Evolutionary conservation across 2,113 vertebrate species (phyloP), one percentile per base, ranked within the genome.

Genomic region (Philantomba maxwellii): DNA sequence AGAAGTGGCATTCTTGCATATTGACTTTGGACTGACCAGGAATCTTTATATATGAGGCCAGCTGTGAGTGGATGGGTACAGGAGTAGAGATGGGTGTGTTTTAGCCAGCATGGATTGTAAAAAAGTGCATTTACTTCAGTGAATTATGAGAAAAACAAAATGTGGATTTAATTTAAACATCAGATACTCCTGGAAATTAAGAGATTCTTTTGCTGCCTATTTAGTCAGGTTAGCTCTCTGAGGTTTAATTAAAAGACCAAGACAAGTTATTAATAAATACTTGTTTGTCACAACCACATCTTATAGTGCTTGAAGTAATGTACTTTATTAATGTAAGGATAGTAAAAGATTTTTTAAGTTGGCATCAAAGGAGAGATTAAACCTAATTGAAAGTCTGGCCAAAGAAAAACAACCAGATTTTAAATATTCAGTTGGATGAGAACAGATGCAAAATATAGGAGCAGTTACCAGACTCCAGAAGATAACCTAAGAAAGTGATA

Each of bases 381-480:
- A 75, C 28, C 94, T 93, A 88, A 82, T 94, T 82, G 23, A 43
- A 93, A 88, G 53, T 88, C 30, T 89, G 57, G 81, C 58, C 73
- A 85, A 49, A 77, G 87, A 78, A 45, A 92, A 96, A 84, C 36
- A 87, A 62, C 73, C 58, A 81, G 25, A 85, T 85, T 90, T 91
- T 58, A 96, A 75, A 93, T 97, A 96, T 81, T 81, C 89, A 96
- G 90, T 94, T 83, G 78, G 26, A 5, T 90, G 89, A 92, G 58
- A 97, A 81, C 9, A 91, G 86, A 88, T 93, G 60, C 9, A 66
- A 93, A 93, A 91, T 36, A 73, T 83, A 81, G 25, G 43, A 84
- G 36, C 47, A 80, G 47, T n/a, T 94, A 58, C 25, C 95, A 88
- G 64, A 73, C 33, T 95, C 8, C 14, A 49, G 58, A 88, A 81